Evolutionary conservation across 2,797 vertebrate species (phyloP).

Genomic region (Trematomus bernacchii): DNA sequence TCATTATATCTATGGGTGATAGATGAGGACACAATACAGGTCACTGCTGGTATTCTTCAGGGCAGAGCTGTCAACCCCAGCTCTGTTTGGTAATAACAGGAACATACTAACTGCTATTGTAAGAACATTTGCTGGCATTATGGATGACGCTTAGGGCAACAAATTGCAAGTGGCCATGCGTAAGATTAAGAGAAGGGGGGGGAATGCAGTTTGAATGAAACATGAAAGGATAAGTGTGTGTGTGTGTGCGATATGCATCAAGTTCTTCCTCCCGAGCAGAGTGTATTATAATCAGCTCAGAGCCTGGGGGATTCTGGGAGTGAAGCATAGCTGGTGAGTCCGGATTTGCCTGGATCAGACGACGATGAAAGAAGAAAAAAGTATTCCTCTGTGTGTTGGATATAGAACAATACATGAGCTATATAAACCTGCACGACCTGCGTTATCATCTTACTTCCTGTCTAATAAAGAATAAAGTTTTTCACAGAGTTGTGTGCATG

Average conservation of each 20-base stretch:
- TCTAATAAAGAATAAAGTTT: constrained; percentile 24
- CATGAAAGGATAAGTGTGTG: constrained; percentile 57
- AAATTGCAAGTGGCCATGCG: constrained; percentile 35
- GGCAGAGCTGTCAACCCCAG: constrained; percentile 18
- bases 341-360: constrained; percentile 57
- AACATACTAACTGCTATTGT: constrained; percentile 25
- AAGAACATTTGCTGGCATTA: constrained; percentile 38
- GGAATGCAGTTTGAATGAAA: constrained; percentile 39
- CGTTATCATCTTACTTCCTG: constrained; percentile 31
- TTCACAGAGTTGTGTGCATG: constrained; percentile 6
- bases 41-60: constrained; percentile 28
- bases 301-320: constrained; percentile 57
- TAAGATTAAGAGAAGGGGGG: constrained; percentile 37
- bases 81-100: constrained; percentile 21
- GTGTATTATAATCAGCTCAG: constrained; percentile 65
- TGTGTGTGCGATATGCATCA: constrained; percentile 43
- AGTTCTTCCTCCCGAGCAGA: constrained; percentile 38
- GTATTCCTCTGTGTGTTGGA: constrained; percentile 25
- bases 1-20: constrained; percentile 6
- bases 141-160: constrained; percentile 43
- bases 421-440: constrained; percentile 25
- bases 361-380: constrained; percentile 3
- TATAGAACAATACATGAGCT: constrained; percentile 33
- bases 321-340: constrained; percentile 43
- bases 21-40: constrained; percentile 39